These are phyloP conservation scores for Leptothorax acervorum DNA, from an alignment of 2,888 invertebrate genomes.

Conservation along the genomic window DNA sequence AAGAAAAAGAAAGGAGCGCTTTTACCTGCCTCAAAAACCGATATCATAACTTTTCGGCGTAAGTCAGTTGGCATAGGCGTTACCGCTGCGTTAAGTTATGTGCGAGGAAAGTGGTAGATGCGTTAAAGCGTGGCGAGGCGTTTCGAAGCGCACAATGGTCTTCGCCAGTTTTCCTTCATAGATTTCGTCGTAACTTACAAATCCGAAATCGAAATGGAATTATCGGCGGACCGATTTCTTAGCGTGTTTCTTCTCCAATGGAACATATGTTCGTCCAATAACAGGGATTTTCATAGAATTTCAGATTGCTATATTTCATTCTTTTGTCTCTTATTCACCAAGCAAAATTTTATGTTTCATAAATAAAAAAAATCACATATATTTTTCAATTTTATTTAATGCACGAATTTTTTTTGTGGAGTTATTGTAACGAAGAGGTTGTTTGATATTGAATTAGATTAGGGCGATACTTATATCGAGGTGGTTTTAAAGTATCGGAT, in stretches of 20 bases:
- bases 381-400: not conserved
- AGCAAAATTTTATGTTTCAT: not conserved
- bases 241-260: not conserved
- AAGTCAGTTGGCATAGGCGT: conserved; percentile 78
- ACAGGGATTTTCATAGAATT: conserved; percentile 3
- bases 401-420: not conserved
- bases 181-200: conserved; percentile 70
- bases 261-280: conserved; percentile 62
- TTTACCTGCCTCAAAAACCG: conserved; percentile 63
- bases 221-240: conserved; percentile 43
- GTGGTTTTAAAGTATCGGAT: conserved; percentile 73
- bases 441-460: conserved; percentile 6
- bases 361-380: not conserved
- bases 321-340: not conserved
- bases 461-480: not conserved
- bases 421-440: not conserved
- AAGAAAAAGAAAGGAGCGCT: conserved; percentile 41
- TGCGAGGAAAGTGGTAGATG: conserved; percentile 74
- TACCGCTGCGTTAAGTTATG: conserved; percentile 76
- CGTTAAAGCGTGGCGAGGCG: conserved; percentile 75
- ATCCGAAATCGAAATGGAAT: conserved; percentile 63
- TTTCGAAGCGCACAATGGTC: conserved; percentile 66
- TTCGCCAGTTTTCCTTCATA: conserved; percentile 24
- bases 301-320: conserved; percentile 2
- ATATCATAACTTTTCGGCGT: conserved; percentile 74